Conservation (phyloP, 2,113 vertebrate genomes). For the Halcyon senegalensis region DNA sequence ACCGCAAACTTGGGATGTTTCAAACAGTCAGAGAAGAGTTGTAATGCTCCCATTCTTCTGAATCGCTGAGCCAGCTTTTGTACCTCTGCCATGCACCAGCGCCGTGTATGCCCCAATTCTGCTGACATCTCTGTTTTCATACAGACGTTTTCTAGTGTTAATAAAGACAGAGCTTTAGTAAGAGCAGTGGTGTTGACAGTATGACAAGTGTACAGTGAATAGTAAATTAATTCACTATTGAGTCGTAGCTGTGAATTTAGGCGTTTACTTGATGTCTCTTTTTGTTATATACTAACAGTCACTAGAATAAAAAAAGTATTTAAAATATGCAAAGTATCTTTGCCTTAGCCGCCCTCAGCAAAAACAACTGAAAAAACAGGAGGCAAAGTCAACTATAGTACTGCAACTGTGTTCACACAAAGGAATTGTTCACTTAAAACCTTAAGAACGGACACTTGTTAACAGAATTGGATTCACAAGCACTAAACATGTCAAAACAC, state of each 20-base stretch:
- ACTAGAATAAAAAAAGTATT: background rate
- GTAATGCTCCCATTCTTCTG: background rate
- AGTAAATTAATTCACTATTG: background rate
- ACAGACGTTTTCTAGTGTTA: background rate
- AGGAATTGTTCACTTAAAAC: background rate
- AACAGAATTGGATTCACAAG: background rate
- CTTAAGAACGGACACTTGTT: background rate
- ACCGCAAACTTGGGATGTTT: background rate
- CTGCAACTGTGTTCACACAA: background rate
- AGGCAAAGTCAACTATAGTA: background rate
- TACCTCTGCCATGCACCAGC: background rate
- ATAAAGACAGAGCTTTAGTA: background rate
- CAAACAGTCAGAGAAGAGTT: background rate
- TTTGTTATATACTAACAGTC: background rate
- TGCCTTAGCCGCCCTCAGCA: background rate
- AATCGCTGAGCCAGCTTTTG: background rate
- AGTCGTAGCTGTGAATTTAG: background rate
- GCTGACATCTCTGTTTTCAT: constrained; percentile 11
- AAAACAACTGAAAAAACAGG: background rate
- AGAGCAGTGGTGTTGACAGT: background rate
- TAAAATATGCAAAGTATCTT: background rate
- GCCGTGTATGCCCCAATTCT: background rate
- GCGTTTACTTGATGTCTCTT: background rate
- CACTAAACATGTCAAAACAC: background rate
- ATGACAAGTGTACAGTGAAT: background rate